Percentiles rank a stretch among this genome's conserved stretches.
phyloP scores from a whole-genome alignment of 2,113 vertebrate genomes.

The Hoplias malabaricus region DNA sequence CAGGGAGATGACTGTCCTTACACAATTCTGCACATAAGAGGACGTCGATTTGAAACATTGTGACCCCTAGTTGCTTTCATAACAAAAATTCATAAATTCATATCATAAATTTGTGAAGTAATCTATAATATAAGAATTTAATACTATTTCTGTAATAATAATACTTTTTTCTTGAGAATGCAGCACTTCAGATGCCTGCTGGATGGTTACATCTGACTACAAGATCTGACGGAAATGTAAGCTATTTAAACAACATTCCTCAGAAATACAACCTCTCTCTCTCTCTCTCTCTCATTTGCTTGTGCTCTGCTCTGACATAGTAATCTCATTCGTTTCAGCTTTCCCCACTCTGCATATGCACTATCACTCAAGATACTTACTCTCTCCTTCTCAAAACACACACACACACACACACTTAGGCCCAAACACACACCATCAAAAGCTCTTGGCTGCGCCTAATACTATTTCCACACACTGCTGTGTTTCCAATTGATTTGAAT shows the following conservation, averaged over 20 bases:
- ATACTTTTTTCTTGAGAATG: too few species aligned
- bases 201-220: too few species aligned
- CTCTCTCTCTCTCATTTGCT: not conserved
- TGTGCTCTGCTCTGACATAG: not conserved
- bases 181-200: too few species aligned
- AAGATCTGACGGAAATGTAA: too few species aligned
- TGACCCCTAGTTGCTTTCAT: too few species aligned
- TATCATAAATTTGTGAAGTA: too few species aligned
- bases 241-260: not conserved
- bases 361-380: conserved; percentile 1
- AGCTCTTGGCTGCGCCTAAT: conserved; percentile 31
- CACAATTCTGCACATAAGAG: too few species aligned
- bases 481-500: conserved; percentile 36
- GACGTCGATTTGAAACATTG: too few species aligned
- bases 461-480: conserved; percentile 30
- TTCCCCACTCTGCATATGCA: not conserved
- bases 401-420: not conserved
- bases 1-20: too few species aligned
- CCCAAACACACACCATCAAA: not conserved
- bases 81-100: too few species aligned
- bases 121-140: too few species aligned
- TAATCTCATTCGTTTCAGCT: conserved; percentile 40
- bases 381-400: not conserved
- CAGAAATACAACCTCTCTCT: not conserved
- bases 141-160: too few species aligned